Evolutionary conservation across 2,113 vertebrate species (phyloP), one percentile per base, ranked within the genome.

Genomic region (Zingel zingel): DNA sequence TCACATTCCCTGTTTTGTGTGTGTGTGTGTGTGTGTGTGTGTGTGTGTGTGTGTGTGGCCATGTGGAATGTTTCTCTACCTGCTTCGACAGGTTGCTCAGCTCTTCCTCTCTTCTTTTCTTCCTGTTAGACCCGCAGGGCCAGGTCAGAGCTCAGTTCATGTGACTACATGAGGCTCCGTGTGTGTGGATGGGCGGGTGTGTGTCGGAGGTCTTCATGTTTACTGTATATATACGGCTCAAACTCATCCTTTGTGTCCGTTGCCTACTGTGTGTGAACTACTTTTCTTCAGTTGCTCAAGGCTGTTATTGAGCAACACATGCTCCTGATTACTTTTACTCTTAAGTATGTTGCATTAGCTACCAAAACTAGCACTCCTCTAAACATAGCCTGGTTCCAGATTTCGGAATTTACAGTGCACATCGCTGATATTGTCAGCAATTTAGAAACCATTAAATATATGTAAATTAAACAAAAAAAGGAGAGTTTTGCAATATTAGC

Each of bases 81-180:
- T 94, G 93, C 91, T 89, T 88, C 79, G 64, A 93, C 93, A 94
- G 91, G 92, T 93, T 79, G 79, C 81, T 63, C 83, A 45, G 82
- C 85, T 87, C 83, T 58, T 82, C 77, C 39, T 43, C 39, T 43
- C 39, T 43, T 43, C 39, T 43, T 43, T 90, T 73, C 74, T 83
- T n/a, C 89, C 73, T 85, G 91, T 91, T 82, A 90, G 83, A 92
- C 90, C 91, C 48, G 91, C 90, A 81, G 92, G 89, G 87, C 91
- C 82, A 53, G 88, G 79, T 88, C 70, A 82, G 9, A 83, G 67
- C 86, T 53, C 3, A 19, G 68, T 76, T 58, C 82, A 13, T 64
- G 66, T 80, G 79, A 78, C 25, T 86, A 70, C 16, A 30, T 39
- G 53, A 8, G n/a, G 15, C 50, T 80, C 0, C 47, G 16, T 61